Evolutionary conservation across 1,140 invertebrate genomes (phyloP).

Genomic region (Panagrolaimus sp.): DNA sequence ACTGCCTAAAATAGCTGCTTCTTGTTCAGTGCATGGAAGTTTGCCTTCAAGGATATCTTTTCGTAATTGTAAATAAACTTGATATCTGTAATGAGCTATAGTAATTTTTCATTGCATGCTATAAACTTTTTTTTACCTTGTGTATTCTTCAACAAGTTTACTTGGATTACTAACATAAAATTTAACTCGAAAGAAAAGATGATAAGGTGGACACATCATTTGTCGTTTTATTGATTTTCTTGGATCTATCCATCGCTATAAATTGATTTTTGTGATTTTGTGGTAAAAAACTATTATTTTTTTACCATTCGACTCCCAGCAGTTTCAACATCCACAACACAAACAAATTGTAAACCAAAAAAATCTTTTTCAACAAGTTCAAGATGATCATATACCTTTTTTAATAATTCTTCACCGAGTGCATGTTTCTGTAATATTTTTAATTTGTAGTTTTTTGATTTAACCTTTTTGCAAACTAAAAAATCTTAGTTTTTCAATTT

Average conservation of each 20-base stretch:
- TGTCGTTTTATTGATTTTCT: conserved; percentile 97
- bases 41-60: conserved; percentile 81
- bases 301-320: conserved; percentile 66
- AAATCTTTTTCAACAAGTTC: conserved; percentile 98
- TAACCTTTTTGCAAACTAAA: too few species aligned
- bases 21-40: conserved; percentile 76
- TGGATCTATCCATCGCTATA: conserved; percentile 86
- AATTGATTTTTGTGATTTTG: conserved; percentile 11
- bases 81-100: conserved; percentile 67
- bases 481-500: too few species aligned
- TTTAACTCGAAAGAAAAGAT: conserved; percentile 87
- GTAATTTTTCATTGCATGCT: background rate
- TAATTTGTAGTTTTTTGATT: too few species aligned
- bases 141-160: conserved; percentile 82
- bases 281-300: too few species aligned
- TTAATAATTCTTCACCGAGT: conserved; percentile 82
- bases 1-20: conserved; percentile 78
- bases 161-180: conserved; percentile 98
- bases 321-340: conserved; percentile 65
- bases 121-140: conserved; percentile 65
- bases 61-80: conserved; percentile 91
- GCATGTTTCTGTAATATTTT: conserved; percentile 72
- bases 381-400: conserved; percentile 85
- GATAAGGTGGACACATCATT: conserved; percentile 71
- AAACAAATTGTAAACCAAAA: conserved; percentile 88